Conservation (phyloP, 2,113 vertebrate species). For the Cryptotis parvus region DNA sequence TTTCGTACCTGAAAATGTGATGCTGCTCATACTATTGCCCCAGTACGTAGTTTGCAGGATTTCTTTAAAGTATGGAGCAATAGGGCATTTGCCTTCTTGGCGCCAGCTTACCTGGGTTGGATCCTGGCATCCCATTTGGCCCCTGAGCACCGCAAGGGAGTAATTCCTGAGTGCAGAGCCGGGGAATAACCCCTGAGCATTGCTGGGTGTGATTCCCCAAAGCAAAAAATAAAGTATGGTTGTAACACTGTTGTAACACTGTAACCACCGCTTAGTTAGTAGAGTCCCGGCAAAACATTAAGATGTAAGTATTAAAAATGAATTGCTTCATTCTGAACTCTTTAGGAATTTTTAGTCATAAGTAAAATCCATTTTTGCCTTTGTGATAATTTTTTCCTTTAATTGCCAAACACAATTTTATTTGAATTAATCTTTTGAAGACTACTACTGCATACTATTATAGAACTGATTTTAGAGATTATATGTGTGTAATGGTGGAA, state of each 20-base stretch:
- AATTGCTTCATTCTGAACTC: conserved; percentile 8
- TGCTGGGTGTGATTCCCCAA: too few relatives aligned
- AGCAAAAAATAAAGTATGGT: neutral
- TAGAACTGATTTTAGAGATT: neutral
- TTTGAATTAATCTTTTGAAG: conserved; percentile 9
- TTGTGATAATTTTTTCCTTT: neutral
- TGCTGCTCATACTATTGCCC: too few relatives aligned
- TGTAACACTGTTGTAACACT: neutral
- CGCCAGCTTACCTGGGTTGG: too few relatives aligned
- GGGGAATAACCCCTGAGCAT: too few relatives aligned
- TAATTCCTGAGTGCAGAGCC: too few relatives aligned
- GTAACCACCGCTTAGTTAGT: too few relatives aligned
- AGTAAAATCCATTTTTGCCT: neutral
- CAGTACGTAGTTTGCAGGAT: neutral
- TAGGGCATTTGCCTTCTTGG: too few relatives aligned
- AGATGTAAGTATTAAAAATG: neutral
- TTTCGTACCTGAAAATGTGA: too few relatives aligned
- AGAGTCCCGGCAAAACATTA: neutral
- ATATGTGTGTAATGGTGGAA: neutral
- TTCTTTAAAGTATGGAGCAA: neutral
- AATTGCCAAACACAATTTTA: neutral
- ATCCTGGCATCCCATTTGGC: too few relatives aligned
- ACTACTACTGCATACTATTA: conserved; percentile 4
- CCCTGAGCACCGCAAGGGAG: too few relatives aligned
- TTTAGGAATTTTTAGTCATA: neutral